Evolutionary conservation across 2,113 vertebrate species (phyloP).

Genomic region (Mionectes macconnelli): DNA sequence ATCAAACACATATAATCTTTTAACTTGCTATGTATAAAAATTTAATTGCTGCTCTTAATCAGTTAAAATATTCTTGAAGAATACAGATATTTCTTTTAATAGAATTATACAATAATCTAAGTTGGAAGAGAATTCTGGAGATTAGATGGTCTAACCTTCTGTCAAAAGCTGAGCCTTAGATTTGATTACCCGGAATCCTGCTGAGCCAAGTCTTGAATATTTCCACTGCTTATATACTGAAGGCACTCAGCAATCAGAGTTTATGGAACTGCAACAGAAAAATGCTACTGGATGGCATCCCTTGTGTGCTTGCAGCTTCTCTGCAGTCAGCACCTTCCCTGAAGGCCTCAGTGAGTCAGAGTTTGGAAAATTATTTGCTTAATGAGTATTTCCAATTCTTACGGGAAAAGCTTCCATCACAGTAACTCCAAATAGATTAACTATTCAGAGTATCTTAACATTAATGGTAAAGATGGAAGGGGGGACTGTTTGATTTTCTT

Average conservation of each 20-base stretch:
- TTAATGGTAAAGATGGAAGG: background rate
- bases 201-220: background rate
- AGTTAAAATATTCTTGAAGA: background rate
- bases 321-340: background rate
- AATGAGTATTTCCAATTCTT: background rate
- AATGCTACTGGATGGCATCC: background rate
- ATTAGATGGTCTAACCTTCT: background rate
- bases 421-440: background rate
- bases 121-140: background rate
- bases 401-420: background rate
- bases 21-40: background rate
- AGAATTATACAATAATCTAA: background rate
- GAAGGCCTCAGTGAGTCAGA: background rate
- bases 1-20: background rate
- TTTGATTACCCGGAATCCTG: background rate
- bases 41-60: background rate
- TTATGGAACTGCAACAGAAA: background rate
- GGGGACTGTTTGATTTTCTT: background rate
- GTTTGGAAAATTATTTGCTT: background rate
- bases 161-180: background rate
- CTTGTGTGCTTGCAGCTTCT: background rate
- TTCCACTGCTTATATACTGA: background rate
- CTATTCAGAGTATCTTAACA: background rate
- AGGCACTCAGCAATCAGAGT: background rate
- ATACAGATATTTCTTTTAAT: background rate